Percentiles rank a stretch among this genome's conserved stretches.
Conservation (phyloP, 2,888 invertebrate species). For the Nomada ferruginata region DNA sequence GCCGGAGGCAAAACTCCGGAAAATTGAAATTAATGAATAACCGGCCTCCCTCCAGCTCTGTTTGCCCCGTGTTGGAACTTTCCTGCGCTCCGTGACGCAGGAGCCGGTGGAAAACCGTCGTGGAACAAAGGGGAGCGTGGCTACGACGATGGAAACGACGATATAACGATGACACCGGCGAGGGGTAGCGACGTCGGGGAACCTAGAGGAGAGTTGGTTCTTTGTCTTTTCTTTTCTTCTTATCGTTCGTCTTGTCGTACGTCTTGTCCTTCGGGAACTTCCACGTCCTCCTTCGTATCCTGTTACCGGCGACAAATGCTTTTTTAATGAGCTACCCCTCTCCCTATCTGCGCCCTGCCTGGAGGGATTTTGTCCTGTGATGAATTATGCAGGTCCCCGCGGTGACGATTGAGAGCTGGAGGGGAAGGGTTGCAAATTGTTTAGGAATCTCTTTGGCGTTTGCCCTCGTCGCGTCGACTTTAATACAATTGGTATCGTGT, state of each 20-base stretch:
- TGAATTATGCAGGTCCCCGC: constrained; percentile 60
- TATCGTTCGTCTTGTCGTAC: constrained; percentile 6
- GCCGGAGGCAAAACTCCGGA: constrained; percentile 81
- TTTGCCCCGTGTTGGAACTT: constrained; percentile 50
- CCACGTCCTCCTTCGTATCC: constrained; percentile 49
- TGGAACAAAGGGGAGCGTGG: constrained; percentile 73
- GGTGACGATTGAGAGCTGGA: constrained; percentile 11
- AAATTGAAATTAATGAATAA: constrained; percentile 84
- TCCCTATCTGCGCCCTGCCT: not conserved
- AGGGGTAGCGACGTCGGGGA: not conserved
- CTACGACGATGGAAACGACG: constrained; percentile 37
- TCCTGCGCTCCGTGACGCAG: constrained; percentile 46
- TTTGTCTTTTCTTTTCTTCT: not conserved
- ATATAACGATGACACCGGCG: constrained; percentile 49
- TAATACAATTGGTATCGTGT: constrained; percentile 8
- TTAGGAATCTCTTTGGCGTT: constrained; percentile 25
- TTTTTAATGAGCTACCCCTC: constrained; percentile 64
- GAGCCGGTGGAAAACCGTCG: constrained; percentile 74
- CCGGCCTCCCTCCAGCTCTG: constrained; percentile 57
- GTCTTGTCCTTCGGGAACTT: constrained; percentile 43
- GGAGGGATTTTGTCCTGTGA: constrained; percentile 45
- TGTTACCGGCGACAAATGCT: constrained; percentile 66
- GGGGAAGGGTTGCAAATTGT: constrained; percentile 23
- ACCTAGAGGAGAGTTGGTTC: constrained; percentile 21
- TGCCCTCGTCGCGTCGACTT: not conserved